Percentiles rank a stretch among this genome's conserved stretches.
These are phyloP conservation scores for Brachionus asplanchnoidis DNA, from an alignment of 1,140 invertebrate species.

Conservation along the genomic window DNA sequence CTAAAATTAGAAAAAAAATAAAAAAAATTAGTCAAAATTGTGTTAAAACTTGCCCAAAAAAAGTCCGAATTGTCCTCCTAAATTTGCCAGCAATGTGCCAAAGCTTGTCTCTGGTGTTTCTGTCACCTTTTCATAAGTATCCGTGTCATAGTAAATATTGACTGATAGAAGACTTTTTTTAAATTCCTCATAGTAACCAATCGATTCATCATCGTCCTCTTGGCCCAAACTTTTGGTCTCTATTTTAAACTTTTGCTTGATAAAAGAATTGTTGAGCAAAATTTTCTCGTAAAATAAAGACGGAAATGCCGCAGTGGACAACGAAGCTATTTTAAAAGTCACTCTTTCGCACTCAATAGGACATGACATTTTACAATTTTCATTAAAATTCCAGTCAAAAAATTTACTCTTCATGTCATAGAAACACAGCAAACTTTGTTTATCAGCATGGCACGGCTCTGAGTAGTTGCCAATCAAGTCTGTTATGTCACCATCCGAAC, in stretches of 20 bases:
- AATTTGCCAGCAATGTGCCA: conserved; percentile 14
- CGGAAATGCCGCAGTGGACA: neutral
- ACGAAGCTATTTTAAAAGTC: neutral
- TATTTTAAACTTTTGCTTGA: neutral
- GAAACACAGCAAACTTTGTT: neutral
- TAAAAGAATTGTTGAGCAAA: conserved; percentile 4
- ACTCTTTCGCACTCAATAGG: conserved; percentile 32
- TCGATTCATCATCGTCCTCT: neutral
- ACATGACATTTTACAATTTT: conserved; percentile 13
- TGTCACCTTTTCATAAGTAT: conserved; percentile 14
- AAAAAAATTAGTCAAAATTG: neutral
- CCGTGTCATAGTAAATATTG: conserved; percentile 31
- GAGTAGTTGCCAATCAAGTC: neutral
- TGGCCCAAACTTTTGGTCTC: neutral
- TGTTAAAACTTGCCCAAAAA: neutral
- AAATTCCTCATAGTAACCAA: neutral
- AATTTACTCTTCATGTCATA: conserved; percentile 12
- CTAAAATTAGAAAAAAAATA: neutral
- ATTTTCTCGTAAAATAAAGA: conserved; percentile 29
- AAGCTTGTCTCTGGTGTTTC: conserved; percentile 23
- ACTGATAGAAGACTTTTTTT: conserved; percentile 19
- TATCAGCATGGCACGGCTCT: neutral
- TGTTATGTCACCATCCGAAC: neutral
- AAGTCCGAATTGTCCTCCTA: conserved; percentile 33
- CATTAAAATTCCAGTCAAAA: conserved; percentile 24